Evolutionary conservation across 2,113 vertebrate genomes (phyloP), one percentile per base, ranked within the genome.

Genomic region (Athene cunicularia): DNA sequence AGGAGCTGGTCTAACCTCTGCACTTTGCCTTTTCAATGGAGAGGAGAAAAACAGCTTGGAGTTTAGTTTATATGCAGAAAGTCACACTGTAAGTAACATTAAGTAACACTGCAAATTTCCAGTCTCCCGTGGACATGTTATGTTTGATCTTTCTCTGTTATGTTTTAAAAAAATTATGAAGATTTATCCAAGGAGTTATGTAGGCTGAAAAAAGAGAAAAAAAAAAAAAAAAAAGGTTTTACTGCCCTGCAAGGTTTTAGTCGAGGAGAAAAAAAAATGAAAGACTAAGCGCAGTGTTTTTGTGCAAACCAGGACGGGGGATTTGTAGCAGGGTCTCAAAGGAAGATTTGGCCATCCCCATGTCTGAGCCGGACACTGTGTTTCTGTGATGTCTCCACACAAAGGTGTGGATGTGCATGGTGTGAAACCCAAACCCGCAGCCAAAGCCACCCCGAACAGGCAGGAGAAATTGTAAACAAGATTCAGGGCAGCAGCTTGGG

Each of bases 121-220:
- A 80, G 47, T 14, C 74, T 35, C 20, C 47, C 1, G 1, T 20
- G 22, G 74, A 41, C 35, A n/a, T 30, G 18, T 33, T 62, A 56
- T 58, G 30, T 77, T 88, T 72, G 80, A 77, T 91, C 47, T 80
- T 91, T 72, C 58, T 71, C 84, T 60, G 50, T 75, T 75, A 79
- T 27, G 33, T 49, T 50, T 11, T 22, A 77, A 83, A 39, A 39
- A 64, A 30, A 22, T 68, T 2, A 58, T 3, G 7, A 75, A 76
- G 41, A 41, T 84, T 77, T 70, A 70, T 41, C 56, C 26, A 64
- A 70, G 55, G 37, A 82, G 67, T 63, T 77, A 50, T 58, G 77
- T 33, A 60, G 22, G 53, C 15, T 39, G 64, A 33, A 74, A 62
- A 37, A 37, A 37, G 9, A 37, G 9, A 39, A 39, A 60, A 60